A percentile compares a stretch with the other conserved stretches of the same genome.
These are phyloP conservation scores for Nephrotoma appendiculata DNA, from an alignment of 2,888 invertebrate genomes.

Conservation along the genomic window DNA sequence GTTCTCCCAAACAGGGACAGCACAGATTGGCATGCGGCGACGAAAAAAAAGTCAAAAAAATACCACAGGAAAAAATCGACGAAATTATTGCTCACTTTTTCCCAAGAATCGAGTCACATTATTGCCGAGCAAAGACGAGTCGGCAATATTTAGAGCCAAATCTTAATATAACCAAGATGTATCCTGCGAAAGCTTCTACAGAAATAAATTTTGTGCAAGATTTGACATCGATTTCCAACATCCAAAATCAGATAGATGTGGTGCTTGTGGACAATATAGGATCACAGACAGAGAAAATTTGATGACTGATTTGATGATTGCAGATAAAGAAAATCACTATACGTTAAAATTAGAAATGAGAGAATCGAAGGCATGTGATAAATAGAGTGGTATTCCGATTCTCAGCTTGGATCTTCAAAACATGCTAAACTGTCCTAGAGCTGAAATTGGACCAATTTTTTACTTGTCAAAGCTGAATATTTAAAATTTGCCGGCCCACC, in stretches of 20 bases:
- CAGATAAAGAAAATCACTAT: too few relatives aligned
- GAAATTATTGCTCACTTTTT: too few relatives aligned
- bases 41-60: too few relatives aligned
- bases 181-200: neutral
- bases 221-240: neutral
- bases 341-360: too few relatives aligned
- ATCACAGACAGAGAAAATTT: neutral
- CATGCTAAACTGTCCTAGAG: neutral
- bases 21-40: too few relatives aligned
- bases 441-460: neutral
- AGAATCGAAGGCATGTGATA: too few relatives aligned
- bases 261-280: neutral
- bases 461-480: neutral
- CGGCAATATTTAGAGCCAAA: conserved; percentile 1
- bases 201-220: neutral
- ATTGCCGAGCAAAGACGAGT: conserved; percentile 7
- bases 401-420: too few relatives aligned
- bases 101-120: neutral
- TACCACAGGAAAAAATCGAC: too few relatives aligned
- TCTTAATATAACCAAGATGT: conserved; percentile 8
- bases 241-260: neutral
- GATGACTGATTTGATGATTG: neutral
- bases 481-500: neutral
- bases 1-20: too few relatives aligned
- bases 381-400: too few relatives aligned